phyloP scores from a whole-genome alignment of 2,113 vertebrate species.

The Engraulis encrasicolus region DNA sequence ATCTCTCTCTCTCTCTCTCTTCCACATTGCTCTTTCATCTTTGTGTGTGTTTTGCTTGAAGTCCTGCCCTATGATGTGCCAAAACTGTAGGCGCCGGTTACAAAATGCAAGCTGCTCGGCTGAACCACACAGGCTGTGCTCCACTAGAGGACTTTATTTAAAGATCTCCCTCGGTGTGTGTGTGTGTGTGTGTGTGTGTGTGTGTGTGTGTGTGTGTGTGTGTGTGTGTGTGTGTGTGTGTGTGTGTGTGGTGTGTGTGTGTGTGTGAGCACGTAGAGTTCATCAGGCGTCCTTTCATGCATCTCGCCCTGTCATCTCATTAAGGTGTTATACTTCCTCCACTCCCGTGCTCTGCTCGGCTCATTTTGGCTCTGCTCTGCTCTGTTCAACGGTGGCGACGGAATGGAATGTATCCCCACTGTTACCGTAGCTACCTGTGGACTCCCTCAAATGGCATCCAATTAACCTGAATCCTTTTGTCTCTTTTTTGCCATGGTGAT shows the following conservation, averaged over 20 bases:
- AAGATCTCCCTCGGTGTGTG: background rate
- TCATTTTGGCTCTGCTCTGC: too few relatives aligned
- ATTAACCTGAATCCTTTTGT: slow-evolving; percentile 22
- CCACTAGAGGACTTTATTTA: background rate
- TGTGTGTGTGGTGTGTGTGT: too few relatives aligned
- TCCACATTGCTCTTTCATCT: too few relatives aligned
- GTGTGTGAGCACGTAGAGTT: too few relatives aligned
- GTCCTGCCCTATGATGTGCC: background rate
- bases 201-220: too few relatives aligned
- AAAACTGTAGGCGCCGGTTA: background rate
- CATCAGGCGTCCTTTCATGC: background rate
- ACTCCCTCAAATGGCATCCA: slow-evolving; percentile 26
- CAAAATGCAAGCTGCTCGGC: background rate
- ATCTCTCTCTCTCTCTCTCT: too few relatives aligned
- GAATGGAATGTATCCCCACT: background rate
- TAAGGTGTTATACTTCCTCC: background rate
- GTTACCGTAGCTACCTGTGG: slow-evolving; percentile 18
- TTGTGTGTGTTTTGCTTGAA: background rate
- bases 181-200: too few relatives aligned
- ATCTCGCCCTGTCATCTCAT: background rate
- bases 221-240: too few relatives aligned
- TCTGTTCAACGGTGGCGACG: background rate
- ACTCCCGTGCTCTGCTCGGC: too few relatives aligned
- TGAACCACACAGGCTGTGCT: background rate
- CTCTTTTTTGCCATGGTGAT: slow-evolving; percentile 30